Percentiles rank a stretch among this genome's conserved stretches.
These are phyloP conservation scores for Octonoba sinensis DNA, from an alignment of 2,888 invertebrate species.

Conservation along the genomic window DNA sequence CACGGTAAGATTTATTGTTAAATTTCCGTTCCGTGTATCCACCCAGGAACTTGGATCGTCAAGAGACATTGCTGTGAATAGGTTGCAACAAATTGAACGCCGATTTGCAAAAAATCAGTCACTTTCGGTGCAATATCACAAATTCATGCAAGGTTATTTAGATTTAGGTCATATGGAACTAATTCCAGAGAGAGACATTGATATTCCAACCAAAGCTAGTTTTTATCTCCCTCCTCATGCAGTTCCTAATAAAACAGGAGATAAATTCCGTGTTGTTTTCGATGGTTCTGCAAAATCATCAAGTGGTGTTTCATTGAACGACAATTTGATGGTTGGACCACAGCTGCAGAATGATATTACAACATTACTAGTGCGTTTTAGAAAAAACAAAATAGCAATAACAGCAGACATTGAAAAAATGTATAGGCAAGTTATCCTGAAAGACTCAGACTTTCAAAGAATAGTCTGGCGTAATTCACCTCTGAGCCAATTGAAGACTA, in stretches of 20 bases:
- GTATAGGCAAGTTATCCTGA: not conserved
- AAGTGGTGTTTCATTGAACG: not conserved
- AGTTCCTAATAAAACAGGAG: constrained; percentile 60
- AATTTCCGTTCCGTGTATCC: constrained; percentile 51
- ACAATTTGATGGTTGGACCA: too few relatives aligned
- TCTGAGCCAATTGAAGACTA: constrained; percentile 61
- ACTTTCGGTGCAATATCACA: constrained; percentile 9
- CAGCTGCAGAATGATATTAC: not conserved
- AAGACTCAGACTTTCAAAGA: constrained; percentile 66
- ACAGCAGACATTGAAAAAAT: not conserved
- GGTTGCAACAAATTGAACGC: constrained; percentile 7
- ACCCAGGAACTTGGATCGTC: constrained; percentile 6
- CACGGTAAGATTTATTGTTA: constrained; percentile 67
- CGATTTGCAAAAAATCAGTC: not conserved
- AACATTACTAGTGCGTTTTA: not conserved
- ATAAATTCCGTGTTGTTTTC: constrained; percentile 64
- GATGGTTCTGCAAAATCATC: constrained; percentile 43
- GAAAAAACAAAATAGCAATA: not conserved
- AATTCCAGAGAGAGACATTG: constrained; percentile 62
- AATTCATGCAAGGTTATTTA: constrained; percentile 49
- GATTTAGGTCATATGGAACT: constrained; percentile 66
- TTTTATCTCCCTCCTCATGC: constrained; percentile 63
- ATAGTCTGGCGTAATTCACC: constrained; percentile 69
- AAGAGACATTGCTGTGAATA: constrained; percentile 6
- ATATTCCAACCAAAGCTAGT: constrained; percentile 51